Evolutionary conservation across 2,888 invertebrate genomes (phyloP).

Genomic region (Drosophila gaucha): DNA sequence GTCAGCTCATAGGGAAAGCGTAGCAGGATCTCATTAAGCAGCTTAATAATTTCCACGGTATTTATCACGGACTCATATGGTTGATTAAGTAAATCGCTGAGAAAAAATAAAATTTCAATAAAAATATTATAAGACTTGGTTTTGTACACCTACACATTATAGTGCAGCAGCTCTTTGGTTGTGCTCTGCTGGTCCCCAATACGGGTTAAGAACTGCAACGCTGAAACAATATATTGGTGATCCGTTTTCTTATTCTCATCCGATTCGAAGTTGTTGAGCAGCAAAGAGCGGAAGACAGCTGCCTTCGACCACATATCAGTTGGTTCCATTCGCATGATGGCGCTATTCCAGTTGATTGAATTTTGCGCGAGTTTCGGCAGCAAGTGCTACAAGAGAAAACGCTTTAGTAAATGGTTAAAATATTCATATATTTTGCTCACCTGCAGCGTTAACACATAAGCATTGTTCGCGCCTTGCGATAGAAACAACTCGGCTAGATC

Average conservation of each 20-base stretch:
- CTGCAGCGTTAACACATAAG: constrained; percentile 79
- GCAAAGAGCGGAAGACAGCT: constrained; percentile 72
- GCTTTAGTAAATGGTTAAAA: neutral
- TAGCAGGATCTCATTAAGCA: constrained; percentile 78
- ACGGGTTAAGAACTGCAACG: constrained; percentile 81
- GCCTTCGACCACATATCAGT: constrained; percentile 78
- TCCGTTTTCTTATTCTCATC: constrained; percentile 79
- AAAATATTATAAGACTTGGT: neutral
- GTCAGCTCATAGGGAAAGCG: constrained; percentile 79
- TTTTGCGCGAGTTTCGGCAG: constrained; percentile 73
- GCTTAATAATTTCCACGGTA: constrained; percentile 81
- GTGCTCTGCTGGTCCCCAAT: constrained; percentile 74
- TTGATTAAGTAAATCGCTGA: constrained; percentile 74
- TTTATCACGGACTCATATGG: constrained; percentile 66
- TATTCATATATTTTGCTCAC: constrained; percentile 33
- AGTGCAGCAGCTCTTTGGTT: constrained; percentile 84
- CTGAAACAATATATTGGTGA: constrained; percentile 71
- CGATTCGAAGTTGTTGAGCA: constrained; percentile 81
- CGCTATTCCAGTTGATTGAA: constrained; percentile 63
- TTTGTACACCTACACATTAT: constrained; percentile 85
- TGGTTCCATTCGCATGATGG: constrained; percentile 74
- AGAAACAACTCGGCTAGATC: constrained; percentile 73
- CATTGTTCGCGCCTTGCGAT: constrained; percentile 54
- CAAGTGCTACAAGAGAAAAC: constrained; percentile 62
- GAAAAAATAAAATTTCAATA: constrained; percentile 1